phyloP scores from a whole-genome alignment of 2,113 vertebrate species.

The Vidua chalybeata region DNA sequence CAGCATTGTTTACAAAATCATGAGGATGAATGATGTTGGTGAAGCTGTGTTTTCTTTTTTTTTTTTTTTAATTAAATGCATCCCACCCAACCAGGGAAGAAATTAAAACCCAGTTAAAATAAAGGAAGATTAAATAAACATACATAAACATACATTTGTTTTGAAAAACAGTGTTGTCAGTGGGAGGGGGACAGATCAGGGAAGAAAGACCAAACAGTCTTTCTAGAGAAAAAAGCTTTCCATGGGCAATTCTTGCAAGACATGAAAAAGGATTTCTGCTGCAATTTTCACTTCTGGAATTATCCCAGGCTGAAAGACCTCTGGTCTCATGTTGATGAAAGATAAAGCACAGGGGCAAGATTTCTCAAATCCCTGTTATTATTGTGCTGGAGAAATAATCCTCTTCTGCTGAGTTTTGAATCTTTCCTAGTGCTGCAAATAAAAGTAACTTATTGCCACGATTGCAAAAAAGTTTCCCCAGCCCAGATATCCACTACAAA shows the following conservation, averaged over 20 bases:
- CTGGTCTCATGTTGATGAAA: constrained; percentile 25
- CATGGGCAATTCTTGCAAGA: background rate
- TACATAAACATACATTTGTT: background rate
- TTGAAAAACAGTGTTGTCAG: background rate
- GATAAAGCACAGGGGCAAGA: background rate
- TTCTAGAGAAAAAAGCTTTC: background rate
- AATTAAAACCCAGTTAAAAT: background rate
- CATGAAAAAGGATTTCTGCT: background rate
- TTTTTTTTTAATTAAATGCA: background rate
- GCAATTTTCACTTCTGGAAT: constrained; percentile 43
- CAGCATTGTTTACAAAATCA: background rate
- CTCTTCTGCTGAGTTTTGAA: background rate
- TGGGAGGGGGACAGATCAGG: background rate
- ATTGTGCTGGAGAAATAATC: constrained; percentile 7
- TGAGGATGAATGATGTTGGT: background rate
- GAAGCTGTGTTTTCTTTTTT: background rate
- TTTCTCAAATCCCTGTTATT: constrained; percentile 27
- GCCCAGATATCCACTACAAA: background rate
- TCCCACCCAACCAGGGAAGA: constrained; percentile 4
- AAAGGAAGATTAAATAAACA: constrained; percentile 9
- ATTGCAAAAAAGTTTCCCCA: background rate
- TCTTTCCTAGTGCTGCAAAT: background rate
- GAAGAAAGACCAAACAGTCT: background rate
- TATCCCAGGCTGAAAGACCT: constrained; percentile 1
- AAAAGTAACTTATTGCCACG: background rate